Percentiles rank a stretch among this genome's conserved stretches.
Evolutionary conservation across 1,140 invertebrate genomes (phyloP).

Genomic region (Brachystomella parvula): DNA sequence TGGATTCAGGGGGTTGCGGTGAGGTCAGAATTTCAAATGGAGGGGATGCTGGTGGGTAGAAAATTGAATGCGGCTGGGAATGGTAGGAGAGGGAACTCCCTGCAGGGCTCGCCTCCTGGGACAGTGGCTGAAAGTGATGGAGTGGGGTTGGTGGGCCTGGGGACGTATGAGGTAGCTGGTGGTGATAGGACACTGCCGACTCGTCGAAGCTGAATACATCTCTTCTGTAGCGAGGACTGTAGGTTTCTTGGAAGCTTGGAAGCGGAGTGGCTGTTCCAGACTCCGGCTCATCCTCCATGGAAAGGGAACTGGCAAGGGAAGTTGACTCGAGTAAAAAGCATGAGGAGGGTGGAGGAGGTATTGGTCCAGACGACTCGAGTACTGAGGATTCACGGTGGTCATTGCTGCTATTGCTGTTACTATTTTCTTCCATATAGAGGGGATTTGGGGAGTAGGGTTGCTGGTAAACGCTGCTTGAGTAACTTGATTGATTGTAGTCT

Average conservation of each 20-base stretch:
- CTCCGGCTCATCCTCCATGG: conserved; percentile 32
- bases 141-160: conserved; percentile 44
- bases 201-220: conserved; percentile 46
- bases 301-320: conserved; percentile 30
- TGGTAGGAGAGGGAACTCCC: conserved; percentile 42
- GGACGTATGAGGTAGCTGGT: conserved; percentile 50
- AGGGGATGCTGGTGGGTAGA: conserved; percentile 35
- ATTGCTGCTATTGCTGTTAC: conserved; percentile 34
- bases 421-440: conserved; percentile 36
- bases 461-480: background rate
- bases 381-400: conserved; percentile 21
- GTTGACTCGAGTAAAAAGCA: conserved; percentile 35
- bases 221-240: conserved; percentile 57
- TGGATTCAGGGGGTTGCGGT: conserved; percentile 36
- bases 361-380: background rate
- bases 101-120: conserved; percentile 43
- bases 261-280: conserved; percentile 53
- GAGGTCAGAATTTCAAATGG: conserved; percentile 36
- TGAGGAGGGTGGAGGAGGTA: conserved; percentile 9
- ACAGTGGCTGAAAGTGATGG: conserved; percentile 22
- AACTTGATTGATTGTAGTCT: background rate
- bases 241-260: conserved; percentile 78
- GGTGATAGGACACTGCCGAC: conserved; percentile 34
- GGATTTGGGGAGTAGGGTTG: conserved; percentile 18
- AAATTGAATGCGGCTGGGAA: conserved; percentile 37